phyloP scores from a whole-genome alignment of 2,797 vertebrate genomes.

The Smutsia gigantea region DNA sequence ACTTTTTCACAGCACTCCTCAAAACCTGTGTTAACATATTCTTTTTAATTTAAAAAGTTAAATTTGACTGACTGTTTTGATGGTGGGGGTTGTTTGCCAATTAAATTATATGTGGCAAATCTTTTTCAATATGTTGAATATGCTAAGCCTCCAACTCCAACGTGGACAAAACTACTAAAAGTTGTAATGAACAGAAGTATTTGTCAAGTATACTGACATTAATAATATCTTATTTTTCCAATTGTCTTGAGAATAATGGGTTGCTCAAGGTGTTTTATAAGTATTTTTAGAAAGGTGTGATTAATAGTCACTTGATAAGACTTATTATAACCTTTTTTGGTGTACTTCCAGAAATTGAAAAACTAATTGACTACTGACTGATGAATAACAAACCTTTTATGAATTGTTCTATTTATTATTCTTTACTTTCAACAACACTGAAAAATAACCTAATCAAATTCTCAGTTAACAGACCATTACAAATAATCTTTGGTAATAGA shows the following conservation, averaged over 20 bases:
- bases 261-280: not conserved
- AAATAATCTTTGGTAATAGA: constrained; percentile 33
- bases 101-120: not conserved
- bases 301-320: not conserved
- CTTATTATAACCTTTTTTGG: not conserved
- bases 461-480: not conserved
- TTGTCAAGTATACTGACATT: not conserved
- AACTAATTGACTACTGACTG: not conserved
- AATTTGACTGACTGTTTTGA: not conserved
- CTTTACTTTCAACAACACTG: not conserved
- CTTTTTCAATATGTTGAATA: not conserved
- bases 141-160: not conserved
- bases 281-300: not conserved
- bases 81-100: not conserved
- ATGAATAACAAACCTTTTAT: constrained; percentile 35
- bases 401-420: constrained; percentile 6
- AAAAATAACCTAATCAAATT: not conserved
- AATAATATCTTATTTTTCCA: not conserved
- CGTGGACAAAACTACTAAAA: not conserved
- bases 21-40: not conserved
- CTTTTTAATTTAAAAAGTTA: not conserved
- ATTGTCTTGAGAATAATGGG: not conserved
- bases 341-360: not conserved
- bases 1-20: not conserved
- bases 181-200: not conserved